phyloP scores from a whole-genome alignment of 1,140 invertebrate species.

The Cardiocondyla obscurior region DNA sequence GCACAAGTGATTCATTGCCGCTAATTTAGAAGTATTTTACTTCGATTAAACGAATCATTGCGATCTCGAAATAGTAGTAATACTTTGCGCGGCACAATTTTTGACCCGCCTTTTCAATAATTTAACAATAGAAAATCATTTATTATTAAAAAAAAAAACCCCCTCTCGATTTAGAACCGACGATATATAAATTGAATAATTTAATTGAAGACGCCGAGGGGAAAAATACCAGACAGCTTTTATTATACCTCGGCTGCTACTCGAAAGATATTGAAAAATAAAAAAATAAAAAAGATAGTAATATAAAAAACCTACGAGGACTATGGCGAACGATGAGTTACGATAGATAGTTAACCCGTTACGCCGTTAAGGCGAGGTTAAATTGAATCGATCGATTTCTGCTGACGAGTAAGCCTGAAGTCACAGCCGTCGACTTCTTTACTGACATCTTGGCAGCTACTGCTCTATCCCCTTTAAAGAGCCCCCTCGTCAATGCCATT shows the following conservation, averaged over 20 bases:
- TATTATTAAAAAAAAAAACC: not conserved
- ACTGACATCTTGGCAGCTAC: not conserved
- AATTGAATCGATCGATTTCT: constrained; percentile 31
- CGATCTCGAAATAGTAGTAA: too few relatives aligned
- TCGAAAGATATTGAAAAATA: not conserved
- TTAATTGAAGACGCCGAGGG: too few relatives aligned
- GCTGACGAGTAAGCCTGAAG: not conserved
- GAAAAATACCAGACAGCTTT: not conserved
- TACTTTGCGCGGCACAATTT: not conserved
- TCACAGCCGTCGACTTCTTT: constrained; percentile 34
- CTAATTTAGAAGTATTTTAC: not conserved
- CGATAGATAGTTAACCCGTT: not conserved
- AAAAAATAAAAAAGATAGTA: too few relatives aligned
- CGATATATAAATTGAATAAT: too few relatives aligned
- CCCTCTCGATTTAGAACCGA: too few relatives aligned
- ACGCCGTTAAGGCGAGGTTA: not conserved
- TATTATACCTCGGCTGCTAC: not conserved
- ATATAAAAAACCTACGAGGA: not conserved
- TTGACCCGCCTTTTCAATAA: not conserved
- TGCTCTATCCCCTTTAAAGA: constrained; percentile 26
- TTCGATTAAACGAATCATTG: constrained; percentile 5
- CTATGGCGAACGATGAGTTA: not conserved
- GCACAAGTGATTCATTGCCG: not conserved
- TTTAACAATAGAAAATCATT: not conserved
- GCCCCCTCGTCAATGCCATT: not conserved